Evolutionary conservation across 2,113 vertebrate genomes (phyloP).

Genomic region (Tachysurus fulvidraco): DNA sequence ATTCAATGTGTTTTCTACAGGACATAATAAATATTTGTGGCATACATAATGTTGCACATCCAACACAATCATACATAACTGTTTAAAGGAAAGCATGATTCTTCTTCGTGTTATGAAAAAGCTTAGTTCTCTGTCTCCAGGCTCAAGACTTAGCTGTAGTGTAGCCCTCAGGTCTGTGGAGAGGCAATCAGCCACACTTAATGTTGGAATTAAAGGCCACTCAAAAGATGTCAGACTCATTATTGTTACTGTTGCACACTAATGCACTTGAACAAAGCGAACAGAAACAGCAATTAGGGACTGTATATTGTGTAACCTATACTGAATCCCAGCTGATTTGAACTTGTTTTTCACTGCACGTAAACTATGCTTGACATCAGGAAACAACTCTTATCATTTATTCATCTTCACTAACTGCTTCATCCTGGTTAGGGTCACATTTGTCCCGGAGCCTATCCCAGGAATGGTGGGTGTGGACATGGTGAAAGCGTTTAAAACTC

Average conservation of each 20-base stretch:
- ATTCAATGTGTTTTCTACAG: background rate
- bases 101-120: background rate
- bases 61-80: background rate
- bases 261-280: slow-evolving; percentile 31
- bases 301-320: background rate
- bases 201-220: background rate
- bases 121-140: background rate
- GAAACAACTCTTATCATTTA: background rate
- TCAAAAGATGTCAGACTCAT: slow-evolving; percentile 29
- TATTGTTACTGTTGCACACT: slow-evolving; percentile 22
- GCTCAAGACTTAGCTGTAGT: background rate
- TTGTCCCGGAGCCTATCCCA: background rate
- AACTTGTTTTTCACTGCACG: background rate
- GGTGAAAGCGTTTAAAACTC: background rate
- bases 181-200: slow-evolving; percentile 18
- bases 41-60: background rate
- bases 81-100: background rate
- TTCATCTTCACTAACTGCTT: background rate
- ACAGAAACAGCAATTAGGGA: background rate
- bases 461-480: background rate
- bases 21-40: background rate
- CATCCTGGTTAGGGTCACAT: background rate
- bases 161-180: background rate
- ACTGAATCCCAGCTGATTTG: slow-evolving; percentile 4
- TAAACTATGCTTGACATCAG: background rate